phyloP scores from a whole-genome alignment of 2,888 invertebrate genomes.

The Cristatella mucedo region DNA sequence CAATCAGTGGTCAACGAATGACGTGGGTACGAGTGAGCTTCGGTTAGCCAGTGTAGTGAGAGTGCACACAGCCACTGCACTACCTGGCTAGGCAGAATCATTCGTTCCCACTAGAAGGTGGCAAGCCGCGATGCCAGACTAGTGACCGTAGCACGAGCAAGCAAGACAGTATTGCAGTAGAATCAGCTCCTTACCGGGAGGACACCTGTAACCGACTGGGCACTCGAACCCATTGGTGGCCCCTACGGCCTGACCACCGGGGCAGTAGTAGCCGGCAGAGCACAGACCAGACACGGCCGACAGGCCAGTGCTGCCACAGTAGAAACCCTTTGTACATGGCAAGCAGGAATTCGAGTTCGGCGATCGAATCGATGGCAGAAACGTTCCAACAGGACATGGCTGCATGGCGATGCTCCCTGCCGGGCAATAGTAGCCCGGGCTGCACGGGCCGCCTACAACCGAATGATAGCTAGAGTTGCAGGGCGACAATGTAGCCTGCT shows the following conservation, averaged over 20 bases:
- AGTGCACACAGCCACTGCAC: too few species aligned
- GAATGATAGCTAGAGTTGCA: too few species aligned
- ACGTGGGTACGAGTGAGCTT: too few species aligned
- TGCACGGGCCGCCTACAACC: conserved; percentile 23
- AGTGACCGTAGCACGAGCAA: too few species aligned
- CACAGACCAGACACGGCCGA: conserved; percentile 23
- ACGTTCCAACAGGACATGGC: conserved; percentile 27
- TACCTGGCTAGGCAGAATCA: too few species aligned
- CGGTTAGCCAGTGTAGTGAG: too few species aligned
- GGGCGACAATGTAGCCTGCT: too few species aligned
- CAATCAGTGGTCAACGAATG: too few species aligned
- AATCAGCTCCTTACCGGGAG: conserved; percentile 4
- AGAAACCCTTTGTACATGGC: conserved; percentile 23
- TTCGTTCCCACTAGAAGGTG: too few species aligned
- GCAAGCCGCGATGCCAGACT: too few species aligned
- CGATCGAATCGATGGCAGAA: conserved; percentile 22
- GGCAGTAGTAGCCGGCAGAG: conserved; percentile 27
- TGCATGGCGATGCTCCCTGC: conserved; percentile 20
- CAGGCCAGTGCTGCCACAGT: conserved; percentile 25
- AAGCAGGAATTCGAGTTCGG: too few species aligned
- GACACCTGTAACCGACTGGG: conserved; percentile 20
- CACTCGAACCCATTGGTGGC: conserved; percentile 22
- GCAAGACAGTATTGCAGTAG: too few species aligned
- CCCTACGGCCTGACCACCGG: conserved; percentile 20
- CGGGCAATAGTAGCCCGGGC: conserved; percentile 23